Evolutionary conservation across 1,140 invertebrate genomes (phyloP).

Genomic region (Calycopis cecrops): DNA sequence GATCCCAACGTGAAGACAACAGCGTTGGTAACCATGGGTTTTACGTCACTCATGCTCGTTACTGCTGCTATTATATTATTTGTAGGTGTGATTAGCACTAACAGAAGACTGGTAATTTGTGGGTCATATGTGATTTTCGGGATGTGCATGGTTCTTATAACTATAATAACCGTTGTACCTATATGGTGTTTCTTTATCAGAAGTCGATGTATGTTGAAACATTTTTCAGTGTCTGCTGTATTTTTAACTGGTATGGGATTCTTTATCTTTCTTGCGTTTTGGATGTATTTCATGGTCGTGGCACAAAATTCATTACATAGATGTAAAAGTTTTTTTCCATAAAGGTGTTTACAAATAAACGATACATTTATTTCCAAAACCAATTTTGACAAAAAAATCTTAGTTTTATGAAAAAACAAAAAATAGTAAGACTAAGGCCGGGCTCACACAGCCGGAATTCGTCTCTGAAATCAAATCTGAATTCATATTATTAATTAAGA

Average conservation of each 20-base stretch:
- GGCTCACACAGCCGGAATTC: no score
- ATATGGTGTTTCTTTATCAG: slow-evolving; percentile 31
- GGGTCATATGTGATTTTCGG: slow-evolving; percentile 26
- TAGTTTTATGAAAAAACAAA: no score
- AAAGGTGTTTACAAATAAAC: no score
- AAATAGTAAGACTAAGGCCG: no score
- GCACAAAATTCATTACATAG: slow-evolving; percentile 26
- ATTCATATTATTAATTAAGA: no score
- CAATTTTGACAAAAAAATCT: no score
- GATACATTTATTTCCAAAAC: no score
- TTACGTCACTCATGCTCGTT: slow-evolving; percentile 34
- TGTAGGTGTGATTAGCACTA: slow-evolving; percentile 24
- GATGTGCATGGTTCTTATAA: slow-evolving; percentile 31
- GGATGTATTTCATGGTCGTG: slow-evolving; percentile 42
- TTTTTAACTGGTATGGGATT: slow-evolving; percentile 22
- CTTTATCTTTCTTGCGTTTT: slow-evolving; percentile 34
- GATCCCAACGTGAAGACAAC: slow-evolving; percentile 34
- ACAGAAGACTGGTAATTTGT: slow-evolving; percentile 13
- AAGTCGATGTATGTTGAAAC: slow-evolving; percentile 32
- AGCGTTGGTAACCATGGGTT: slow-evolving; percentile 32
- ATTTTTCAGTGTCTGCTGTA: slow-evolving; percentile 23
- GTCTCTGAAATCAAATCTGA: no score
- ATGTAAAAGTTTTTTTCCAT: slow-evolving; percentile 10
- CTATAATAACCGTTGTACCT: slow-evolving; percentile 24
- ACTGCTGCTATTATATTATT: slow-evolving; percentile 31